Percentiles rank a stretch among this genome's conserved stretches.
Evolutionary conservation across 37 sponge, comb jelly and placozoan species (phyloP).

Genomic region (Eunapius fragilis): DNA sequence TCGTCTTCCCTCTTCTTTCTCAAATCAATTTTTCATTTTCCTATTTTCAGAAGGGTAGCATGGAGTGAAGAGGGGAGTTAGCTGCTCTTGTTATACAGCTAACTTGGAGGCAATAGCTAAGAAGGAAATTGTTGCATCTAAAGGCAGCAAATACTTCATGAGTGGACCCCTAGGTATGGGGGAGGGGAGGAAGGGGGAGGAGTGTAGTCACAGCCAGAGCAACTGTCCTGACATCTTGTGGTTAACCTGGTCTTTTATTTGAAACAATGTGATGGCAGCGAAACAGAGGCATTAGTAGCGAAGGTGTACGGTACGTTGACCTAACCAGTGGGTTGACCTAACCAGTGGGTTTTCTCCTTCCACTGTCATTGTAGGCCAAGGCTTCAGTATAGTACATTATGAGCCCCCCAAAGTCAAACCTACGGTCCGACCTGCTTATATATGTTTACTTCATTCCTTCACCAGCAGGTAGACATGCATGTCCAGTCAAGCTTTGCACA

Average conservation of each 20-base stretch:
- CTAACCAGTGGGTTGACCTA: neutral
- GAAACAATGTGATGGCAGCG: conserved; percentile 77
- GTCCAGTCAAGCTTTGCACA: too few species aligned
- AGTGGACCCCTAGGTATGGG: conserved; percentile 83
- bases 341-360: neutral
- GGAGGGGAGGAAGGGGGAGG: too few species aligned
- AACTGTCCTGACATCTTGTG: neutral
- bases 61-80: conserved; percentile 84
- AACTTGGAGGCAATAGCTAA: conserved; percentile 87
- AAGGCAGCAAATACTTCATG: conserved; percentile 72
- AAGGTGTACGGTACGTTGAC: conserved; percentile 71
- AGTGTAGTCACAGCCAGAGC: too few species aligned
- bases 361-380: conserved; percentile 57
- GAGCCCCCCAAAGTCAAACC: conserved; percentile 80
- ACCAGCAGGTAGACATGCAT: conserved; percentile 57
- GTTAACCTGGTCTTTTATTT: neutral
- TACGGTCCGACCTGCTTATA: conserved; percentile 89
- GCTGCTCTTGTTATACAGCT: conserved; percentile 95
- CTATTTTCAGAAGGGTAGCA: conserved; percentile 50
- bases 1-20: neutral
- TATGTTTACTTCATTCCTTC: conserved; percentile 78
- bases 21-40: too few species aligned
- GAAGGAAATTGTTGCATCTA: conserved; percentile 56
- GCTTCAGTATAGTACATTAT: conserved; percentile 55
- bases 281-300: conserved; percentile 76